These are phyloP conservation scores for Cinclus cinclus DNA, from an alignment of 2,113 vertebrate species.

Conservation along the genomic window DNA sequence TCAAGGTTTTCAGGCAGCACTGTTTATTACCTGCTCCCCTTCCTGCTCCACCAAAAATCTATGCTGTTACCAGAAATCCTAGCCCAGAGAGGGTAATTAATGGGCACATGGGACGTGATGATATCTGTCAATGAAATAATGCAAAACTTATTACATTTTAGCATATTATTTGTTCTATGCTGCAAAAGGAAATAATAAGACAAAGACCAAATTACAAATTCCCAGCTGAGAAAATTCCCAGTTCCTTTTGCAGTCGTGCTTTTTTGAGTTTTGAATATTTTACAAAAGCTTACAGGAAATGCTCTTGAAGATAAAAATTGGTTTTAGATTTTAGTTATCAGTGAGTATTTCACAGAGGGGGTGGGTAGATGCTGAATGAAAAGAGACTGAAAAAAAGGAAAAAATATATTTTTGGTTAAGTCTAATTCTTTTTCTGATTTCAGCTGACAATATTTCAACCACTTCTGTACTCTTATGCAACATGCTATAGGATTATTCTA, in stretches of 20 bases:
- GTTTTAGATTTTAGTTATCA: background rate
- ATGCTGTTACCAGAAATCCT: background rate
- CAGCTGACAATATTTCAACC: background rate
- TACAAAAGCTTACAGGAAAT: slow-evolving; percentile 5
- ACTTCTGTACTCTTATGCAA: background rate
- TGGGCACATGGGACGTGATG: background rate
- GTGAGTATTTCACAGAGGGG: background rate
- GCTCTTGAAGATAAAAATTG: background rate
- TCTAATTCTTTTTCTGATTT: background rate
- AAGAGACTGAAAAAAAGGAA: background rate
- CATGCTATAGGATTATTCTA: background rate
- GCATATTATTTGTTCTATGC: background rate
- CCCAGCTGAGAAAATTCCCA: background rate
- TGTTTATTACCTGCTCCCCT: background rate
- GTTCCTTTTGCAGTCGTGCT: background rate
- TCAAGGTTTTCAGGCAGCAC: background rate
- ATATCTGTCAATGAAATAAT: background rate
- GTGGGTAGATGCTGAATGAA: background rate
- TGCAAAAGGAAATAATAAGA: background rate
- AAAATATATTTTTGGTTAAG: background rate
- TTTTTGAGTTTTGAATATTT: background rate
- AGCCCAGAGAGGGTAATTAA: background rate
- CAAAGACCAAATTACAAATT: background rate
- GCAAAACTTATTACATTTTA: background rate
- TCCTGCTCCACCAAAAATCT: background rate